Base-by-base conservation (phyloP, 2,113 vertebrate genomes). In the Paramormyrops kingsleyae region DNA sequence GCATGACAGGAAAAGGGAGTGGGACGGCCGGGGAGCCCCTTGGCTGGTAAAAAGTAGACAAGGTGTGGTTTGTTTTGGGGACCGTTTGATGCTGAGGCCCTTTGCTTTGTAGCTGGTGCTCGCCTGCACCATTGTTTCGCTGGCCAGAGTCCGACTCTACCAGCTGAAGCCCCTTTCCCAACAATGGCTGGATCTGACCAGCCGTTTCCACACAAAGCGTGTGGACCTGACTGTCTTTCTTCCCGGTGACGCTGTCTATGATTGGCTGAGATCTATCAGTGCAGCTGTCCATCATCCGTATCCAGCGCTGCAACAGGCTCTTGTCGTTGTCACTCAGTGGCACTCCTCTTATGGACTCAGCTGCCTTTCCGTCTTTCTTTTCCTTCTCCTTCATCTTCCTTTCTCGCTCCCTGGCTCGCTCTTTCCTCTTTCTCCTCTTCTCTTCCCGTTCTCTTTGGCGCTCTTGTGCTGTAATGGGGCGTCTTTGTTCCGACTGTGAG, bases 401-500 rank as follows among this genome's bases (percentile, higher is more conserved):
- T 35, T 83, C 89, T 27, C 91, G 88, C 46, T 95, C 95, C 47
- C 89, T 62, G 12, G 89, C 97, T 0, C 97, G 95, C 62, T 98
- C 97, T 89, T 98, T 97, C 53, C 97, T 94, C 88, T 97, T 95
- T 88, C 95, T 94, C 5, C 98, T 94, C 91, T 98, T 99, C 93
- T 98, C 98, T 83, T 99, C 98, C 31, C 98, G 91, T 86, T 98
- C 97, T 4, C 97, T 94, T 91, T 99, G 97, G 44, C 98, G 97
- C 90, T 98, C 97, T 94, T 98, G 97, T 12, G 98, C 98, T 0
- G 98, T 99, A 91, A 99, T 94, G 0, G 97, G 96, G 87, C 96
- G 96, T 8, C 96, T 95, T 21, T 93, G 93, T 49, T 98, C 97
- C 1, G 92, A 44, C 77, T 89, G 83, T 27, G 91, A 92, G 31